A percentile compares a stretch with the other conserved stretches of the same genome.
Conservation (phyloP, 2,113 vertebrate genomes). For the Taxidea taxus region DNA sequence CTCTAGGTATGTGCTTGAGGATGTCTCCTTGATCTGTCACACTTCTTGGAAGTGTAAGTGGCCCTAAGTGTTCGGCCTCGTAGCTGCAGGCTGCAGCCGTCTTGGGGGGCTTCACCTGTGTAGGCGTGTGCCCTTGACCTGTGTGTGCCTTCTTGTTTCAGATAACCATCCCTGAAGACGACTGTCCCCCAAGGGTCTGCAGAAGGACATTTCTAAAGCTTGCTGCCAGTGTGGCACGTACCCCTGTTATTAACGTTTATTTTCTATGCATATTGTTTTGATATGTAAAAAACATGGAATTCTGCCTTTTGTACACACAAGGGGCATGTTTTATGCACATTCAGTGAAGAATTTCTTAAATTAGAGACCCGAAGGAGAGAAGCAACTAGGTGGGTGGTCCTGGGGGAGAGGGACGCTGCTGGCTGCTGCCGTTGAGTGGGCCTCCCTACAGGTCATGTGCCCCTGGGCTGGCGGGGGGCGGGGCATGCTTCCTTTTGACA, state of each 20-base stretch:
- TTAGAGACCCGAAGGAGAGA: background rate
- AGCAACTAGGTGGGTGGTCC: background rate
- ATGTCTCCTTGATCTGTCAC: rapidly evolving
- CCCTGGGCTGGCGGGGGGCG: background rate
- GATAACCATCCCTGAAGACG: background rate
- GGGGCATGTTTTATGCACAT: background rate
- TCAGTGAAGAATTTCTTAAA: background rate
- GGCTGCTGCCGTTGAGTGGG: background rate
- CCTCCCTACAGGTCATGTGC: background rate
- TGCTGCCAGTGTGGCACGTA: background rate
- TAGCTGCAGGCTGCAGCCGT: background rate
- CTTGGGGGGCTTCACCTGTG: background rate
- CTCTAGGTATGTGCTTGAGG: background rate
- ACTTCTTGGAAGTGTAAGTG: no score
- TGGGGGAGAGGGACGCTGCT: background rate
- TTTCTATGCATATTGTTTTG: background rate
- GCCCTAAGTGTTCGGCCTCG: background rate
- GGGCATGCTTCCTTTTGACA: background rate
- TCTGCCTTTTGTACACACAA: background rate
- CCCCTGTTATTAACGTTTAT: background rate
- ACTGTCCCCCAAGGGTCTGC: background rate
- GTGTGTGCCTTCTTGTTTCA: background rate
- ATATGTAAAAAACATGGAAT: background rate
- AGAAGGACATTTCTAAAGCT: background rate
- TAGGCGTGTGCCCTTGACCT: background rate